A percentile compares a stretch with the other conserved stretches of the same genome.
These are phyloP conservation scores for Drosophila simulans DNA, from an alignment of 1,140 invertebrate species.

Conservation along the genomic window DNA sequence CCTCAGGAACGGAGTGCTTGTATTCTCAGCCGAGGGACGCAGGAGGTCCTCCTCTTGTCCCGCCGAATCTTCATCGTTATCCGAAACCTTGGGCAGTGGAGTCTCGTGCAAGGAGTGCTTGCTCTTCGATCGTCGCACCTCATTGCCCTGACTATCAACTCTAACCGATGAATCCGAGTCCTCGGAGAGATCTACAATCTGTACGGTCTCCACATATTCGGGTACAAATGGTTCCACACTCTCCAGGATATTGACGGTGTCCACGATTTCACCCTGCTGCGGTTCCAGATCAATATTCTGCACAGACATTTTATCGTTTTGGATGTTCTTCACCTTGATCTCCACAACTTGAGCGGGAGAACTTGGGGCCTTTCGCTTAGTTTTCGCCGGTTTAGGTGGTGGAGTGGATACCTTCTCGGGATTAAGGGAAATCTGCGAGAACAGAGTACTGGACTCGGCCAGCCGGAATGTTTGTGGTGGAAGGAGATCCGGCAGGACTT, in stretches of 20 bases:
- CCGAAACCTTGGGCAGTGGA: constrained; percentile 16
- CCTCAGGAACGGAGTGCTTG: constrained; percentile 70
- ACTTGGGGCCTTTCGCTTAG: constrained; percentile 62
- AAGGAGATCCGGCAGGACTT: constrained; percentile 77
- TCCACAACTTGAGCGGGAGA: constrained; percentile 75
- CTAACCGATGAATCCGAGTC: constrained; percentile 78
- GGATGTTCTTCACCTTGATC: constrained; percentile 77
- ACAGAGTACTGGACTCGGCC: constrained; percentile 89
- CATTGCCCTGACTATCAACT: constrained; percentile 55
- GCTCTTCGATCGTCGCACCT: constrained; percentile 70
- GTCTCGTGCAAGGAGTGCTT: constrained; percentile 63
- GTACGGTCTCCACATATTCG: constrained; percentile 82
- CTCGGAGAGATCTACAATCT: constrained; percentile 82
- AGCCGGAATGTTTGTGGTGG: constrained; percentile 86
- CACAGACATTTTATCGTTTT: constrained; percentile 83
- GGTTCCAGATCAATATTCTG: constrained; percentile 74
- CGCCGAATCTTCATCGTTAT: constrained; percentile 21
- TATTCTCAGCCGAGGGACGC: constrained; percentile 57
- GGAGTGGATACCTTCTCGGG: constrained; percentile 23
- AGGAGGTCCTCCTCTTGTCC: constrained; percentile 46
- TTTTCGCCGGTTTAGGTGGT: constrained; percentile 56
- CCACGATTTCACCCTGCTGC: constrained; percentile 74
- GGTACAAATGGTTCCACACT: constrained; percentile 80
- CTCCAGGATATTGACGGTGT: constrained; percentile 82
- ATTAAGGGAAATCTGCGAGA: constrained; percentile 88